A percentile compares a stretch with the other conserved stretches of the same genome.
phyloP scores from a whole-genome alignment of 2,113 vertebrate genomes.

The Pseudopodoces humilis region DNA sequence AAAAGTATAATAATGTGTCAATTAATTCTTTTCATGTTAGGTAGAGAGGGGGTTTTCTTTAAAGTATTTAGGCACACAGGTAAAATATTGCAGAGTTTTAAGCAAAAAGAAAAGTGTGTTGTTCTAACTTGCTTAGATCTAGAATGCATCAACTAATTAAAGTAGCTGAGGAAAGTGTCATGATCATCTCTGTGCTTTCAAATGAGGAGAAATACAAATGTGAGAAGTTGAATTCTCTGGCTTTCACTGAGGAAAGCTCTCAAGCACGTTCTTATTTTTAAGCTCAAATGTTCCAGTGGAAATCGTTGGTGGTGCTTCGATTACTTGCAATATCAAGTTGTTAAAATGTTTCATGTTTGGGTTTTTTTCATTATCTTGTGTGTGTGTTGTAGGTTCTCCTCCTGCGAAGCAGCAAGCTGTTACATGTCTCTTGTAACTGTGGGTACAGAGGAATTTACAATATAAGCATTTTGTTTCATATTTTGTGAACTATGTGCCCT shows the following conservation, averaged over 20 bases:
- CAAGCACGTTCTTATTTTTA: background rate
- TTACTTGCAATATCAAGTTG: background rate
- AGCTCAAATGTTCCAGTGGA: background rate
- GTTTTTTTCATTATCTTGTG: background rate
- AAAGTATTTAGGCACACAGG: background rate
- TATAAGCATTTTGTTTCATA: background rate
- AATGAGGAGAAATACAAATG: background rate
- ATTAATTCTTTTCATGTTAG: background rate
- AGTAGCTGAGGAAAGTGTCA: background rate
- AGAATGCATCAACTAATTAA: background rate
- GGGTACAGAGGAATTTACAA: slow-evolving; percentile 14
- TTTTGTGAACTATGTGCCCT: background rate
- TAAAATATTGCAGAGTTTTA: background rate
- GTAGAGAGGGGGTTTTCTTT: background rate
- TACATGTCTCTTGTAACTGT: background rate
- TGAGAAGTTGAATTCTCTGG: background rate
- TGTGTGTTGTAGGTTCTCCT: background rate
- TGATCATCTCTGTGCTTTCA: background rate
- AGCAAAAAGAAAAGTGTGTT: background rate
- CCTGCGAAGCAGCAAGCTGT: background rate
- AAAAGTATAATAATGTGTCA: background rate
- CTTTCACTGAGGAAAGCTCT: background rate
- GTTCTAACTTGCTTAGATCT: background rate
- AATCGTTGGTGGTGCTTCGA: background rate
- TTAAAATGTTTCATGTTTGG: background rate